phyloP scores from a whole-genome alignment of 1,140 invertebrate genomes.

The Meloidogyne floridensis region DNA sequence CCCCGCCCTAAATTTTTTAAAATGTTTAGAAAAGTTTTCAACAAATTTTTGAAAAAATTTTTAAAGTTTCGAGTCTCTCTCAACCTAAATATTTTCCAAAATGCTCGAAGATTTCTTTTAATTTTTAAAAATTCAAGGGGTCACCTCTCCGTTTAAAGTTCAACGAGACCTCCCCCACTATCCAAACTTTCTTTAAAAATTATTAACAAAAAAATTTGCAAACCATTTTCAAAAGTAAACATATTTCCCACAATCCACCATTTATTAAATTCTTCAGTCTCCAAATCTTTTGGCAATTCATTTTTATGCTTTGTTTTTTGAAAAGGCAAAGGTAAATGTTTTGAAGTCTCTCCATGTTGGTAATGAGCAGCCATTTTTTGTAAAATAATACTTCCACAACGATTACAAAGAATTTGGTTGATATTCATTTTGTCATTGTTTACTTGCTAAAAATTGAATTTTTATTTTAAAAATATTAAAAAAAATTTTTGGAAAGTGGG shows the following conservation, averaged over 20 bases:
- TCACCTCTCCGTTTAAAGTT: too few relatives aligned
- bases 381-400: constrained; percentile 30
- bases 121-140: too few relatives aligned
- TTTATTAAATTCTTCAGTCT: constrained; percentile 21
- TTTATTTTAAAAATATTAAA: background rate
- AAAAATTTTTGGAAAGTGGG: too few relatives aligned
- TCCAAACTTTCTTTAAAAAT: background rate
- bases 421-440: constrained; percentile 32
- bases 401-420: constrained; percentile 18
- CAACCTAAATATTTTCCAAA: too few relatives aligned
- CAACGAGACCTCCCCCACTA: too few relatives aligned
- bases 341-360: constrained; percentile 5
- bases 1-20: too few relatives aligned
- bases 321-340: constrained; percentile 29
- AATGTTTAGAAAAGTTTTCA: too few relatives aligned
- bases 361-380: constrained; percentile 19
- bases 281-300: constrained; percentile 4
- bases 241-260: constrained; percentile 41
- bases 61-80: too few relatives aligned
- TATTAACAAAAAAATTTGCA: background rate
- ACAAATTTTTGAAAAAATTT: too few relatives aligned
- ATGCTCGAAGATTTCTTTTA: too few relatives aligned
- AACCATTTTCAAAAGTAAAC: constrained; percentile 41
- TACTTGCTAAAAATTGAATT: constrained; percentile 30
- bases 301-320: constrained; percentile 28